Percentiles rank a stretch among this genome's conserved stretches.
phyloP scores from a whole-genome alignment of 2,113 vertebrate genomes.

The Anseranas semipalmata region DNA sequence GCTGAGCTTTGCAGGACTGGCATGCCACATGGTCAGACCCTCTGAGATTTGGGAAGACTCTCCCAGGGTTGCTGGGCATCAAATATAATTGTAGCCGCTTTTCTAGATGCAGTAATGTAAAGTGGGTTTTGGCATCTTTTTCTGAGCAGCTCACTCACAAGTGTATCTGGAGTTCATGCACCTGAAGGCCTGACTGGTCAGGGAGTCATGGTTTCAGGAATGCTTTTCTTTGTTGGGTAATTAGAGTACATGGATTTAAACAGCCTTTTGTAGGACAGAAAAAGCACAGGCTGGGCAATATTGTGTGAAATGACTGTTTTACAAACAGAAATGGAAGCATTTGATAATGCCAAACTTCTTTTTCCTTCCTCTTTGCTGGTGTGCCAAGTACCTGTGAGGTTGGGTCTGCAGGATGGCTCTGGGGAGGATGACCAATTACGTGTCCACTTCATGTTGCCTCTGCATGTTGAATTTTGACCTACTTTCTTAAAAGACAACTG shows the following conservation, averaged over 20 bases:
- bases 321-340: not conserved
- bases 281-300: not conserved
- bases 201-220: not conserved
- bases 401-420: not conserved
- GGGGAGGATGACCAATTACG: not conserved
- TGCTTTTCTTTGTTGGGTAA: not conserved
- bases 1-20: not conserved
- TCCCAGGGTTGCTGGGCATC: not conserved
- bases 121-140: not conserved
- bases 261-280: not conserved
- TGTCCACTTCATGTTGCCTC: not conserved
- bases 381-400: not conserved
- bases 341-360: not conserved
- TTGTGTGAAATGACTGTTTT: not conserved
- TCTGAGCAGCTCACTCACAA: not conserved
- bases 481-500: not conserved
- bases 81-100: not conserved
- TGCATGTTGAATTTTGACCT: not conserved
- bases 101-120: not conserved
- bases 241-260: not conserved
- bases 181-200: not conserved
- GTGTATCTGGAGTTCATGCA: not conserved
- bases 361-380: not conserved
- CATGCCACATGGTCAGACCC: accelerated
- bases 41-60: not conserved